Percentiles rank a stretch among this genome's conserved stretches.
These are phyloP conservation scores for Chironomus tepperi DNA, from an alignment of 1,140 invertebrate species.

Conservation along the genomic window DNA sequence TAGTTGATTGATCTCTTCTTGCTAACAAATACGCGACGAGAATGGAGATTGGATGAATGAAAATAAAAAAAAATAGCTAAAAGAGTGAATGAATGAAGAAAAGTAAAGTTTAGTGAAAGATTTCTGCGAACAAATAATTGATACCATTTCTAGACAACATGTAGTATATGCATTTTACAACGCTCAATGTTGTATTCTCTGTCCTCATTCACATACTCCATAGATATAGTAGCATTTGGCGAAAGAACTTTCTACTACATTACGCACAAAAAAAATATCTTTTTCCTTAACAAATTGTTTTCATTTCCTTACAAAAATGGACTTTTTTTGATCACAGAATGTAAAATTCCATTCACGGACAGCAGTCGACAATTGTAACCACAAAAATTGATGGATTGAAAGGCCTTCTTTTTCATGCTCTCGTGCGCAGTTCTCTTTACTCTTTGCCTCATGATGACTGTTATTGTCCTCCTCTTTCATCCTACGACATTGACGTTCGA, in stretches of 20 bases:
- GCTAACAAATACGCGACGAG: constrained; percentile 1
- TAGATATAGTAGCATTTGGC: background rate
- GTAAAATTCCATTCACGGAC: background rate
- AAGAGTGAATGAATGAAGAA: background rate
- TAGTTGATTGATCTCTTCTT: background rate
- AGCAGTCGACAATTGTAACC: constrained; percentile 3
- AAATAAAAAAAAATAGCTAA: background rate
- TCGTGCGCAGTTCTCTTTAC: background rate
- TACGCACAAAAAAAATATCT: background rate
- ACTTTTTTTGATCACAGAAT: background rate
- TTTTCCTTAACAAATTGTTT: constrained; percentile 2
- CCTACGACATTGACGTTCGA: background rate
- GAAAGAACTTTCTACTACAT: background rate
- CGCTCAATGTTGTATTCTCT: background rate
- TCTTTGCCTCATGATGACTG: background rate
- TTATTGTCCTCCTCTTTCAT: background rate
- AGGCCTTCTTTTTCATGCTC: background rate
- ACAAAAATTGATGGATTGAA: constrained; percentile 5
- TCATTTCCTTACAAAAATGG: constrained; percentile 7
- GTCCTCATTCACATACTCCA: background rate
- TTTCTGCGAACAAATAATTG: constrained; percentile 13
- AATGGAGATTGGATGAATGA: background rate
- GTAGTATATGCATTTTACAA: constrained; percentile 6
- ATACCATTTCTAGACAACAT: constrained; percentile 13
- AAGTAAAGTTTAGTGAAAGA: background rate